Conservation (phyloP, 2,888 invertebrate genomes). For the Acronicta aceris region DNA sequence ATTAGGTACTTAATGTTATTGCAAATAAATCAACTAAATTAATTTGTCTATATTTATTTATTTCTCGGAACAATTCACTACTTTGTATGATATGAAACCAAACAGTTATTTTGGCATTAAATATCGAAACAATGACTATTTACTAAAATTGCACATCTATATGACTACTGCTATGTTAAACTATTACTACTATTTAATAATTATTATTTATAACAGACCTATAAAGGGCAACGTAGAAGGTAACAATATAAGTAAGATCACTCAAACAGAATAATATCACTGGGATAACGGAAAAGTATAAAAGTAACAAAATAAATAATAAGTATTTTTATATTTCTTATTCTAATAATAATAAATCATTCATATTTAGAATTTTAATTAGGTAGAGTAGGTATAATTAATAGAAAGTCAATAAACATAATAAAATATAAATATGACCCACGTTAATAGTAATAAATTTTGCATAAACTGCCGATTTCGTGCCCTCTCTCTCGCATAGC, state of each 20-base stretch:
- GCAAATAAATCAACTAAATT: constrained; percentile 49
- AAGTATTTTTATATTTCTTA: constrained; percentile 9
- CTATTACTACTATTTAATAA: constrained; percentile 45
- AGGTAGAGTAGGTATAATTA: neutral
- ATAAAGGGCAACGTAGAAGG: constrained; percentile 60
- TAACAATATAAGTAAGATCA: constrained; percentile 64
- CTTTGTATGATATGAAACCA: constrained; percentile 85
- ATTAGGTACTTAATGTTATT: neutral
- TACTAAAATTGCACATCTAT: constrained; percentile 87
- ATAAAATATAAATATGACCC: no score
- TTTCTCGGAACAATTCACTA: constrained; percentile 86
- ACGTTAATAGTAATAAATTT: no score
- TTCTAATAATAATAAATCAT: constrained; percentile 16
- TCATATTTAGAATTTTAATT: constrained; percentile 26
- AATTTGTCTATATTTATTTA: constrained; percentile 73
- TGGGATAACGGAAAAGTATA: constrained; percentile 64
- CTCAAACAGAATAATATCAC: constrained; percentile 67
- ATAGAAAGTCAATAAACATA: no score
- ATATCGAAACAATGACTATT: constrained; percentile 74
- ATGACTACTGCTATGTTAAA: constrained; percentile 61
- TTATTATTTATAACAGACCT: constrained; percentile 66
- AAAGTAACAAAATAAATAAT: constrained; percentile 69
- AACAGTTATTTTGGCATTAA: constrained; percentile 82
- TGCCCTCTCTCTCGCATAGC: no score
- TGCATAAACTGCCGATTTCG: neutral